Evolutionary conservation across 2,113 vertebrate species (phyloP).

Genomic region (Zeus faber): DNA sequence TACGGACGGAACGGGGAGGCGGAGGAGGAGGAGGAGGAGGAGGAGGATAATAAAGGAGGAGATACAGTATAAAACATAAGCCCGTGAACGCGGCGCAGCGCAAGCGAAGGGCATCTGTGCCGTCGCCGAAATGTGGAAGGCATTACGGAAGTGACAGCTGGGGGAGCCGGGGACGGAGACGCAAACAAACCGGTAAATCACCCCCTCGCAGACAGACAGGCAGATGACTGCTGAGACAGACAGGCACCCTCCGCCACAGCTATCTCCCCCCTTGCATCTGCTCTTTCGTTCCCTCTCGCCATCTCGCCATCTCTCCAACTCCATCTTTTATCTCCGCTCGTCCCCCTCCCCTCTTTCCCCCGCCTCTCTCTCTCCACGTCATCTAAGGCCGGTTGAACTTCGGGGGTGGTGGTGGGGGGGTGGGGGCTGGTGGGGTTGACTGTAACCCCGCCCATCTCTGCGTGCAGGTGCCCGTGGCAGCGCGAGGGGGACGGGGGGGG

Average conservation of each 20-base stretch:
- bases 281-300: conserved; percentile 17
- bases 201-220: conserved; percentile 56
- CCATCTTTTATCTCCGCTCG: too few species aligned
- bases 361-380: too few species aligned
- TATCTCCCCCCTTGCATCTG: conserved; percentile 38
- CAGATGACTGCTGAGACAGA: conserved; percentile 60
- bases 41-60: too few species aligned
- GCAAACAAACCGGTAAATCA: conserved; percentile 80
- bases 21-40: too few species aligned
- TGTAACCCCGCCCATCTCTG: too few species aligned
- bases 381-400: too few species aligned
- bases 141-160: conserved; percentile 71
- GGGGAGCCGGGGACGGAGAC: conserved; percentile 55
- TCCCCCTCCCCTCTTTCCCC: too few species aligned
- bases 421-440: too few species aligned
- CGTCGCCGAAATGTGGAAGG: conserved; percentile 66
- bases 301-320: conserved; percentile 39
- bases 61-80: conserved; percentile 16
- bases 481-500: too few species aligned
- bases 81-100: conserved; percentile 29
- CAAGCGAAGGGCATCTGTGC: conserved; percentile 45
- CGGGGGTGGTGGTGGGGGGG: too few species aligned
- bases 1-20: conserved; percentile 17
- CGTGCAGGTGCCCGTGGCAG: too few species aligned
- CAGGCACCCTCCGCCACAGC: conserved; percentile 62